Conservation (phyloP, 2,797 vertebrate genomes). For the Rhinophrynus dorsalis region DNA sequence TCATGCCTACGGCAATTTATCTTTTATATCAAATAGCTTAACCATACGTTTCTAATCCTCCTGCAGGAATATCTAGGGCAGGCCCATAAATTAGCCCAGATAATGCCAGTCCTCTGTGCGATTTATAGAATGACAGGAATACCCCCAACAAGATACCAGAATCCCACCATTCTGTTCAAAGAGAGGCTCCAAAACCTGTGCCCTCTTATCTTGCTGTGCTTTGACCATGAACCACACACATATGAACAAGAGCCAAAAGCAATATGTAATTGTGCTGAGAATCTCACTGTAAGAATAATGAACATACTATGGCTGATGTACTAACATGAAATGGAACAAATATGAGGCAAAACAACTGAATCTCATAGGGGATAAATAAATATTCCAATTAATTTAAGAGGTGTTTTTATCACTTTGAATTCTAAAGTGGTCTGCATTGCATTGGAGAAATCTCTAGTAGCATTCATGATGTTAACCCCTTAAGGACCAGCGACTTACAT, state of each 20-base stretch:
- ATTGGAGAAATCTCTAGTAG: too few relatives aligned
- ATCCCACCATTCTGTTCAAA: background rate
- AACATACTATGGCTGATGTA: too few relatives aligned
- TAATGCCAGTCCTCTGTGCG: background rate
- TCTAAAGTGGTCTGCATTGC: too few relatives aligned
- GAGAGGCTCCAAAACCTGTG: background rate
- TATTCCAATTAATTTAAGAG: too few relatives aligned
- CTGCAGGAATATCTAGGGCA: background rate
- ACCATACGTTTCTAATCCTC: background rate
- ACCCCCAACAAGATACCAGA: background rate
- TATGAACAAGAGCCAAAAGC: background rate
- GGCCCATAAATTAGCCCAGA: constrained; percentile 2
- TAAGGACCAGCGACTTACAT: too few relatives aligned
- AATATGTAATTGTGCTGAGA: constrained; percentile 1
- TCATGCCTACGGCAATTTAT: background rate
- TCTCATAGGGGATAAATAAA: too few relatives aligned
- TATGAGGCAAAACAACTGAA: too few relatives aligned
- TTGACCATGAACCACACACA: constrained; percentile 20
- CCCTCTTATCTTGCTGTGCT: constrained; percentile 17
- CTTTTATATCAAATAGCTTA: background rate
- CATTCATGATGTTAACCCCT: too few relatives aligned
- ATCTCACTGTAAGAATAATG: background rate
- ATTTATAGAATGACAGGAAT: constrained; percentile 14
- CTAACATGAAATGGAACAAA: too few relatives aligned
- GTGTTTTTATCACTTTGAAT: too few relatives aligned